Evolutionary conservation across 2,797 vertebrate genomes (phyloP).

Genomic region (Spatula versicolor): DNA sequence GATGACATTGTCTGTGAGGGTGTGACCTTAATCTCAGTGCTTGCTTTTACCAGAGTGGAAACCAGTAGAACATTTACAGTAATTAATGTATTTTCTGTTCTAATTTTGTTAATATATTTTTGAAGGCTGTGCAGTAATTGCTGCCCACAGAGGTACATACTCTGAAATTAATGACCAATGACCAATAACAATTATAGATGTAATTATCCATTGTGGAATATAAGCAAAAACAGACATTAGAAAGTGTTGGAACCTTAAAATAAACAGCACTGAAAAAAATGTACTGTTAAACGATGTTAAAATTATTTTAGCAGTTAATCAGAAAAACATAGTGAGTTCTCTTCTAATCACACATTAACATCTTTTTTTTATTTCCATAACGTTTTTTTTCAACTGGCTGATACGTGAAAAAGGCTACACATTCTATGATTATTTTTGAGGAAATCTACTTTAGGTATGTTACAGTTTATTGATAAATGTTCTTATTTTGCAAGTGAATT

Average conservation of each 20-base stretch:
- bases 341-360: conserved; percentile 11
- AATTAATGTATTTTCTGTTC: conserved; percentile 83
- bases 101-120: conserved; percentile 84
- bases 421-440: neutral
- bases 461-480: neutral
- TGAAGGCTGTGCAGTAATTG: conserved; percentile 80
- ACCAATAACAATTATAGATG: conserved; percentile 80
- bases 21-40: conserved; percentile 74
- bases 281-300: conserved; percentile 54
- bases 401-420: neutral
- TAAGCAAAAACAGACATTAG: conserved; percentile 70
- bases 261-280: conserved; percentile 33
- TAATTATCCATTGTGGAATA: conserved; percentile 79
- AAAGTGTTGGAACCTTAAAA: conserved; percentile 68
- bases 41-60: conserved; percentile 77
- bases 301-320: conserved; percentile 41
- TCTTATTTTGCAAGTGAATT: neutral
- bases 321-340: conserved; percentile 30
- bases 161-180: conserved; percentile 83
- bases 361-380: conserved; percentile 26
- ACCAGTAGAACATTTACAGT: conserved; percentile 74
- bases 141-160: conserved; percentile 79
- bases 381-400: neutral
- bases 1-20: conserved; percentile 63
- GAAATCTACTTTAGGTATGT: neutral